A percentile compares a stretch with the other conserved stretches of the same genome.
Evolutionary conservation across 2,888 invertebrate genomes (phyloP).

Genomic region (Nezara viridula): DNA sequence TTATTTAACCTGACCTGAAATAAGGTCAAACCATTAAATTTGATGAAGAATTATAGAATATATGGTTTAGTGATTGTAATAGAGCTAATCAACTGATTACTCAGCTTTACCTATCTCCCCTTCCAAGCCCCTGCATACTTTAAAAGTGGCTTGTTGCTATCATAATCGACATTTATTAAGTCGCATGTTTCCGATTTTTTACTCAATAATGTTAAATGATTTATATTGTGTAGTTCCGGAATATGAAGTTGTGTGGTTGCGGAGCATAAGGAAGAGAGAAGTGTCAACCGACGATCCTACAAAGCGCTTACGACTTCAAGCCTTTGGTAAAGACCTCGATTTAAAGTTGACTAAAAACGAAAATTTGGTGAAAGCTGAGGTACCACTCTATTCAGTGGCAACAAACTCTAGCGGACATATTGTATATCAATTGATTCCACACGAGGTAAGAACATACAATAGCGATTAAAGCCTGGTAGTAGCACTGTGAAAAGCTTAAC

Average conservation of each 20-base stretch:
- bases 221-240: slow-evolving; percentile 76
- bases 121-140: too few relatives aligned
- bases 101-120: too few relatives aligned
- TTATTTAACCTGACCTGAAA: too few relatives aligned
- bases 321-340: slow-evolving; percentile 83
- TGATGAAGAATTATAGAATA: too few relatives aligned
- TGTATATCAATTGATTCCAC: slow-evolving; percentile 81
- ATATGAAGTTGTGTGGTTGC: slow-evolving; percentile 86
- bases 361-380: slow-evolving; percentile 82
- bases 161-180: background rate
- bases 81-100: too few relatives aligned
- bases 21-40: too few relatives aligned
- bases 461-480: background rate
- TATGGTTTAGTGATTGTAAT: too few relatives aligned
- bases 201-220: background rate
- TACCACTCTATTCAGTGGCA: slow-evolving; percentile 86
- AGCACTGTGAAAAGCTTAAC: background rate
- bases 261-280: slow-evolving; percentile 70
- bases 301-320: slow-evolving; percentile 78
- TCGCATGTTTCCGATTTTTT: background rate
- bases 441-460: slow-evolving; percentile 73
- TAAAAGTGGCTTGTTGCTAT: background rate
- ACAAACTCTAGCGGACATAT: slow-evolving; percentile 83
- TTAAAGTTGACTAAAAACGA: slow-evolving; percentile 82
- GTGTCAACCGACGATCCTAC: slow-evolving; percentile 69